Base-by-base conservation (phyloP, 2,888 invertebrate species). In the Cantharis nigra region DNA sequence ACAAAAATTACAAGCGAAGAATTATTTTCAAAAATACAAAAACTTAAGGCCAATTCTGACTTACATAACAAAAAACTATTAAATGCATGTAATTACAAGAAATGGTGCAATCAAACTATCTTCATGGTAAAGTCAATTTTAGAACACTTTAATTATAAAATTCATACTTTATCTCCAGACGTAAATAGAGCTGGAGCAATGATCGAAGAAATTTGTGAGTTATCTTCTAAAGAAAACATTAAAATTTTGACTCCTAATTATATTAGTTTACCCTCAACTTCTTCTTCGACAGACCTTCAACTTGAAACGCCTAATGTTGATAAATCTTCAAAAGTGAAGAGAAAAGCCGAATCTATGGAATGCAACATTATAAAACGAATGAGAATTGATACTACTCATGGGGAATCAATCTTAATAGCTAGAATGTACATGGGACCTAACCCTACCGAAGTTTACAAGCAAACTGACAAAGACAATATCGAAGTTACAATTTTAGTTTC, bases 401-500 rank as follows among this genome's bases (percentile, higher is more conserved):
- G 49, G n/a, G 49, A n/a, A 3, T 49, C 49, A 49, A n/a, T 49
- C 5, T 49, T 49, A 13, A 33, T 33, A n/a, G 49, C 49, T 7
- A 49, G 49, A 49, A 49, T 49, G 49, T 49, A 84, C 81, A 83
- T 88, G 86, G 85, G 87, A 2, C 79, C 82, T 3, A 81, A 84
- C 74, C 86, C 85, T 3, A 75, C 77, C 14, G 62, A 83, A 11
- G 78, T 83, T 9, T 82, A 81, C 14, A 75, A 78, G 7, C 80
- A 81, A 13, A 80, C 83, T 13, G 85, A 87, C 62, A 81, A 82
- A 20, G 87, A 88, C 23, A 85, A 84, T 30, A 85, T 89, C 28
- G 86, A 87, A 73, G 83, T 86, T 0, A 87, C 87, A 70, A 80
- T 89, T 20, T 83, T 86, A 18, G 79, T 84, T 63, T 87, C 89